Evolutionary conservation across 2,888 invertebrate genomes (phyloP).

Genomic region (Merodon equestris): DNA sequence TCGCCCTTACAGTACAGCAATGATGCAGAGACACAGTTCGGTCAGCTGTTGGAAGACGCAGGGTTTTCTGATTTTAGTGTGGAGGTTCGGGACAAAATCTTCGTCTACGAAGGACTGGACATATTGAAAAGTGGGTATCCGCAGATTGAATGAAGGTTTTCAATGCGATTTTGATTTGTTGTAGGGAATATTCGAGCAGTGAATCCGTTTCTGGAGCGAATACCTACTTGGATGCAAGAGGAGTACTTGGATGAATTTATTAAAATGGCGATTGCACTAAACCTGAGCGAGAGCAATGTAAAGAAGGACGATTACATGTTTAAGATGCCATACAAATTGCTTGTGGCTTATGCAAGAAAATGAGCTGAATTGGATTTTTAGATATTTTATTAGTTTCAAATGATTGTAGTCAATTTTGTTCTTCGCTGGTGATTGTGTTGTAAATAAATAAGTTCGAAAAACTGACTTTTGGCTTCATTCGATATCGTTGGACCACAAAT

Average conservation of each 20-base stretch:
- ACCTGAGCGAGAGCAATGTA: constrained; percentile 78
- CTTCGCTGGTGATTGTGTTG: neutral
- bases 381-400: neutral
- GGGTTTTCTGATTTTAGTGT: constrained; percentile 84
- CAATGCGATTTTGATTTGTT: constrained; percentile 72
- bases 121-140: constrained; percentile 80
- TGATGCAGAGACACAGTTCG: constrained; percentile 82
- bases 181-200: constrained; percentile 85
- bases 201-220: constrained; percentile 84
- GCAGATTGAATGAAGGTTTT: neutral
- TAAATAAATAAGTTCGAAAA: constrained; percentile 4
- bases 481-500: too few species aligned
- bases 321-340: constrained; percentile 79
- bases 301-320: constrained; percentile 79
- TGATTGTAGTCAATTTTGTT: too few species aligned
- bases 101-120: constrained; percentile 81
- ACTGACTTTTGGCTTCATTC: too few species aligned
- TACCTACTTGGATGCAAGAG: constrained; percentile 81
- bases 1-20: constrained; percentile 84
- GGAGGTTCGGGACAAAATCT: constrained; percentile 81
- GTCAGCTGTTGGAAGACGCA: constrained; percentile 80
- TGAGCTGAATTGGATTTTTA: constrained; percentile 26
- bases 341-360: constrained; percentile 80
- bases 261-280: constrained; percentile 74
- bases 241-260: constrained; percentile 84